Percentiles rank a stretch among this genome's conserved stretches.
Conservation (phyloP, 2,113 vertebrate genomes). For the Onychostoma macrolepis region DNA sequence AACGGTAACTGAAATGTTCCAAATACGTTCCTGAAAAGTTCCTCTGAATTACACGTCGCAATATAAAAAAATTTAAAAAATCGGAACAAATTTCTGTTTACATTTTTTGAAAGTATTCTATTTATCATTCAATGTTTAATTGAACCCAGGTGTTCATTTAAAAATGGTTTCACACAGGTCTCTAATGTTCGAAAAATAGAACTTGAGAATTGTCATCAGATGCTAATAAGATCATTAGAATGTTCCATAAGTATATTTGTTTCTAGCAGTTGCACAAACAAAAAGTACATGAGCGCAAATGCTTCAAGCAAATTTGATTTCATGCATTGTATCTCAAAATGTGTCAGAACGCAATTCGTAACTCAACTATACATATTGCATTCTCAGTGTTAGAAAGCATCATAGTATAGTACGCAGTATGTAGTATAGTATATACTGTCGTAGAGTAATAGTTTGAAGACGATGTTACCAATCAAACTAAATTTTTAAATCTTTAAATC, state of each 20-base stretch:
- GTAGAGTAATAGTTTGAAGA: not conserved
- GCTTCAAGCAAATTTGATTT: not conserved
- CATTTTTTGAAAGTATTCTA: not conserved
- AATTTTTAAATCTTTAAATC: not conserved
- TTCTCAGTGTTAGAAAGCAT: not conserved
- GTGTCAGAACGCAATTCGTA: not conserved
- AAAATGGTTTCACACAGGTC: not conserved
- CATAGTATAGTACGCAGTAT: not conserved
- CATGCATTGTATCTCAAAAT: not conserved
- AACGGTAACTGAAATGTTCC: not conserved
- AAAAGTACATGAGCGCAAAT: not conserved
- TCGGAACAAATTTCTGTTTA: not conserved
- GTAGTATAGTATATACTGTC: not conserved
- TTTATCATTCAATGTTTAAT: not conserved
- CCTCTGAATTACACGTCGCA: not conserved
- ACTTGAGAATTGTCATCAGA: not conserved
- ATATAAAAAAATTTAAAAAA: not conserved
- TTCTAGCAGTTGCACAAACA: not conserved
- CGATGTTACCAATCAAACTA: no score
- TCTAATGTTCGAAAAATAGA: not conserved
- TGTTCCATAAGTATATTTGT: not conserved
- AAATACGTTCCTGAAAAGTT: not conserved
- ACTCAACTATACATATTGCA: not conserved
- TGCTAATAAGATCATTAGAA: not conserved
- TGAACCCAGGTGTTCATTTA: not conserved